These are phyloP conservation scores for Phengaris alcon DNA, from an alignment of 2,888 invertebrate genomes.

Conservation along the genomic window DNA sequence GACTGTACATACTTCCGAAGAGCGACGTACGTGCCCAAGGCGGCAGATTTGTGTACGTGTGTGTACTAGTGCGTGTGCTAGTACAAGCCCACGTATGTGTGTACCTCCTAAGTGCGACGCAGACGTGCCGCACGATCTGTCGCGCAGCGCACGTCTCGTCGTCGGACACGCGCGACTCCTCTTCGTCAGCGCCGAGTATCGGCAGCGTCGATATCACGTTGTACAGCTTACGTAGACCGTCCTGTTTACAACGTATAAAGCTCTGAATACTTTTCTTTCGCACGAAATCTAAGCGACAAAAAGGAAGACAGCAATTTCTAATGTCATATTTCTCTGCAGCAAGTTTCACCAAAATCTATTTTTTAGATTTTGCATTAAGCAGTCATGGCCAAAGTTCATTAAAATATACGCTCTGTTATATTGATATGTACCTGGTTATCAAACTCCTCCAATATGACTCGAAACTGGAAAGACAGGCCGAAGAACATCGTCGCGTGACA, in stretches of 20 bases:
- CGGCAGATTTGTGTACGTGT: conserved; percentile 92
- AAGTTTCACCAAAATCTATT: no score
- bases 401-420: background rate
- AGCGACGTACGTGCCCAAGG: conserved; percentile 82
- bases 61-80: background rate
- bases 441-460: conserved; percentile 95
- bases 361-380: no score
- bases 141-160: conserved; percentile 94
- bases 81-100: background rate
- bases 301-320: background rate
- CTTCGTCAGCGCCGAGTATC: conserved; percentile 87
- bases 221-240: conserved; percentile 94
- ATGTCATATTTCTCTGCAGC: no score
- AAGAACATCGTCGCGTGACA: conserved; percentile 99
- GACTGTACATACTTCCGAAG: no score
- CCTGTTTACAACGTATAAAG: conserved; percentile 72
- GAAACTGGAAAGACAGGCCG: conserved; percentile 94
- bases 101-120: conserved; percentile 88
- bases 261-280: background rate
- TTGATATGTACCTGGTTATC: conserved; percentile 81
- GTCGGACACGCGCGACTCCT: conserved; percentile 79
- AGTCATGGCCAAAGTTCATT: no score
- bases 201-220: conserved; percentile 95
- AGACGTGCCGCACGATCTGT: conserved; percentile 94
- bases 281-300: background rate